A percentile compares a stretch with the other conserved stretches of the same genome.
These are phyloP conservation scores for Eleutherodactylus coqui DNA, from an alignment of 2,797 vertebrate species.

Conservation along the genomic window DNA sequence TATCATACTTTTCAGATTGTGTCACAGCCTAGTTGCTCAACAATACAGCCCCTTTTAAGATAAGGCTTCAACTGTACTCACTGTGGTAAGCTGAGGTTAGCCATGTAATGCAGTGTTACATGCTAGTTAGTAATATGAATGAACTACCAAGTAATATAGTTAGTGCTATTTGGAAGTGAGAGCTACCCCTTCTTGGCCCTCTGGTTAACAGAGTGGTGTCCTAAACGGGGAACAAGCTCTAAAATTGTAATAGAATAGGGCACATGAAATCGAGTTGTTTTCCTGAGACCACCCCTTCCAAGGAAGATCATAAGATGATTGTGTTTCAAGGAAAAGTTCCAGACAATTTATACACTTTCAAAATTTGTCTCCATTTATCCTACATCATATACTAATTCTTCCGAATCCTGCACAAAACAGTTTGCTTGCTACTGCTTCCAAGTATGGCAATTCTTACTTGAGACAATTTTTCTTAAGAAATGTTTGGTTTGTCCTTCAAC, in stretches of 20 bases:
- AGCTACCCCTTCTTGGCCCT: too few relatives aligned
- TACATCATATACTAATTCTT: background rate
- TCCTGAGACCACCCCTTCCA: background rate
- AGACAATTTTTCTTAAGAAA: constrained; percentile 25
- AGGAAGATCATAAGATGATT: background rate
- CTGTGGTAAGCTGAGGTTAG: too few relatives aligned
- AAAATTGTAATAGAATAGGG: background rate
- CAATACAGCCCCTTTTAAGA: too few relatives aligned
- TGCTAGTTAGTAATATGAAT: too few relatives aligned
- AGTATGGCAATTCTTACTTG: constrained; percentile 27
- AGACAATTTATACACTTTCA: background rate
- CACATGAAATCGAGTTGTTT: background rate
- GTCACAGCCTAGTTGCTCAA: too few relatives aligned
- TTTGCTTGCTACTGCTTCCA: constrained; percentile 10
- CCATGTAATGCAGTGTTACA: too few relatives aligned
- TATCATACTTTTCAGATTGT: too few relatives aligned
- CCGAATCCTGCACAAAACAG: background rate
- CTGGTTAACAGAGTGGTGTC: background rate
- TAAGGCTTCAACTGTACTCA: too few relatives aligned
- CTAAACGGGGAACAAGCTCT: background rate
- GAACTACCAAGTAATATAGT: too few relatives aligned
- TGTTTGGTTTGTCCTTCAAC: constrained; percentile 44
- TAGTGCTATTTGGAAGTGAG: too few relatives aligned
- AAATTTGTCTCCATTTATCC: background rate
- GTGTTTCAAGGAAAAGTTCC: background rate